Conservation (phyloP, 1,140 invertebrate species). For the Laodelphax striatellus region DNA sequence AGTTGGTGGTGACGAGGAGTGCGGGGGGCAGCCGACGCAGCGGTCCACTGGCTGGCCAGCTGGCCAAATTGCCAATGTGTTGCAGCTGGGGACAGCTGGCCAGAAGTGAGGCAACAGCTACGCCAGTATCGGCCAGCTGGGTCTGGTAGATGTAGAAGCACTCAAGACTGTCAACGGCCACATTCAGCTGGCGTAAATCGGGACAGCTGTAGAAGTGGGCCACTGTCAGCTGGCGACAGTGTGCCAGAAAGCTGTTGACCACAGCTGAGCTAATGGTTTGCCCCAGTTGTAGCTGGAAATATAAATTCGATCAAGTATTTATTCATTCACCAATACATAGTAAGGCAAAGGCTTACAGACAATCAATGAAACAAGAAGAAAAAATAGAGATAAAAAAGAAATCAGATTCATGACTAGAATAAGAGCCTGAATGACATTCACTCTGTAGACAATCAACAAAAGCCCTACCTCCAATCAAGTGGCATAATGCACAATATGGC, state of each 20-base stretch:
- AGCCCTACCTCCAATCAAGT: too few species aligned
- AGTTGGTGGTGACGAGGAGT: constrained; percentile 28
- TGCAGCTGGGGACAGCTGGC: constrained; percentile 30
- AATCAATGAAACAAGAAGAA: not conserved
- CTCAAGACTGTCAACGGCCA: constrained; percentile 26
- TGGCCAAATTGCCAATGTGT: constrained; percentile 35
- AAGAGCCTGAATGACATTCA: too few species aligned
- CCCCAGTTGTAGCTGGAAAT: constrained; percentile 30
- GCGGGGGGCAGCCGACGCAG: too few species aligned
- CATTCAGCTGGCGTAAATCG: constrained; percentile 31
- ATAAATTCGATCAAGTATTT: constrained; percentile 32
- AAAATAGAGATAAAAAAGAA: not conserved
- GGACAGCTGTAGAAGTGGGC: constrained; percentile 35
- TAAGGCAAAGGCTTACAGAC: too few species aligned
- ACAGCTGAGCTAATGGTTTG: constrained; percentile 28
- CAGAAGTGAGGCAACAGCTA: constrained; percentile 30
- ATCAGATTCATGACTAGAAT: too few species aligned
- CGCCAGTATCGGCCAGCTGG: constrained; percentile 28
- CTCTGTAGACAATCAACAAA: too few species aligned
- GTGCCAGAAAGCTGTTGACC: constrained; percentile 30
- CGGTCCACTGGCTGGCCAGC: constrained; percentile 27
- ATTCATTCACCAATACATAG: not conserved
- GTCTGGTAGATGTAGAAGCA: constrained; percentile 38
- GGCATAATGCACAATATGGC: too few species aligned
- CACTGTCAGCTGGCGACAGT: constrained; percentile 29